Base-by-base conservation (phyloP, 2,797 vertebrate genomes). In the Epinephelus coioides region DNA sequence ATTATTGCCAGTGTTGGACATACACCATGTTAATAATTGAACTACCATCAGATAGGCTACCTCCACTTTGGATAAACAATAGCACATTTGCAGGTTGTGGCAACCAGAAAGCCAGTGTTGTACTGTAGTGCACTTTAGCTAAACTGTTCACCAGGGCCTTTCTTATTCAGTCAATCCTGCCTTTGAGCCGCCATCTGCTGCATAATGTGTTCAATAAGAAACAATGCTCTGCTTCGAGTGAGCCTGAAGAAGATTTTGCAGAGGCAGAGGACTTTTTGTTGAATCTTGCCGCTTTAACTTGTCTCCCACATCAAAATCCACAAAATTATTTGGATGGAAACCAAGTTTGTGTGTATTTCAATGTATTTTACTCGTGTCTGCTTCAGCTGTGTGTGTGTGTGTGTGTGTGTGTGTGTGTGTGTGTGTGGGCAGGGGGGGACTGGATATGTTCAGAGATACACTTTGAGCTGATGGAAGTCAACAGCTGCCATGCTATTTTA, bases 401-500 rank as follows among this genome's bases (percentile, higher is more conserved):
- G 60, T 51, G 64, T n/a, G 67, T 56, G 63, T 56, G 67, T 53
- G 65, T 70, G 69, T 55, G 73, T 47, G 69, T 47, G 63, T 55
- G 59, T 23, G 49, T 21, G 30, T 7, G 38, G 23, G 44, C 6
- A 6, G 53, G 21, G 65, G 13, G 66, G 93, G 94, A 95, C 93
- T 96, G 96, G 95, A 96, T 96, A 96, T 95, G 96, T 96, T 96
- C 92, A 92, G 95, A 96, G 95, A 95, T 96, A 96, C 96, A 95
- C 95, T 96, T 97, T 95, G 93, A 94, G 94, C 92, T 97, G 97
- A 99, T 95, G 94, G 96, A 97, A 95, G 95, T 94, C 92, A 96
- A 97, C 98, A 99, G 97, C 97, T 99, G 98, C 96, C 96, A 96
- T 97, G 97, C 97, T 95, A 93, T 97, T 98, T 98, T 97, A 95